A percentile compares a stretch with the other conserved stretches of the same genome.
Evolutionary conservation across 1,140 invertebrate species (phyloP).

Genomic region (Euura saliciscinereae): DNA sequence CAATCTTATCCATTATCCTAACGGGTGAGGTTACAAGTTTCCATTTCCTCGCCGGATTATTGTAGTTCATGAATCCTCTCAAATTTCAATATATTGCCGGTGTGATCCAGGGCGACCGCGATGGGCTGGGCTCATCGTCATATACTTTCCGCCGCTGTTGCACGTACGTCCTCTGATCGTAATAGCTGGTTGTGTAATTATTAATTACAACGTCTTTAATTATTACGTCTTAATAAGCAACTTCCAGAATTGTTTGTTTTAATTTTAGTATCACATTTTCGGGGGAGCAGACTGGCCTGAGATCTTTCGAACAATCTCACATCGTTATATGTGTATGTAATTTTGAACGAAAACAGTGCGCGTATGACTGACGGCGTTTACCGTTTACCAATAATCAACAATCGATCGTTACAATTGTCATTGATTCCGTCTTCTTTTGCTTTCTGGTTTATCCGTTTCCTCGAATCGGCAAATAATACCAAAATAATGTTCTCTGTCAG

Average conservation of each 20-base stretch:
- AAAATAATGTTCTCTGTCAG: too few species aligned
- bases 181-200: neutral
- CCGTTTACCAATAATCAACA: neutral
- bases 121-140: too few species aligned
- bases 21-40: constrained; percentile 42
- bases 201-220: too few species aligned
- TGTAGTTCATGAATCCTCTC: neutral
- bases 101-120: too few species aligned
- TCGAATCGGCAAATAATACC: too few species aligned
- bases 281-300: constrained; percentile 38
- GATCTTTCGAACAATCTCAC: constrained; percentile 19
- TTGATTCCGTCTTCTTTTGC: too few species aligned
- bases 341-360: neutral
- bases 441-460: too few species aligned
- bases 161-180: neutral
- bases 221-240: neutral
- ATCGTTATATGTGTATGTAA: neutral
- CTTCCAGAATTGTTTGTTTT: constrained; percentile 16
- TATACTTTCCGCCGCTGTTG: too few species aligned
- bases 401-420: too few species aligned
- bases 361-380: neutral
- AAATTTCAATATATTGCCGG: too few species aligned
- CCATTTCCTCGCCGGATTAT: neutral
- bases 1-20: constrained; percentile 38
- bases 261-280: constrained; percentile 48